Evolutionary conservation across 2,113 vertebrate genomes (phyloP).

Genomic region (Python bivittatus): DNA sequence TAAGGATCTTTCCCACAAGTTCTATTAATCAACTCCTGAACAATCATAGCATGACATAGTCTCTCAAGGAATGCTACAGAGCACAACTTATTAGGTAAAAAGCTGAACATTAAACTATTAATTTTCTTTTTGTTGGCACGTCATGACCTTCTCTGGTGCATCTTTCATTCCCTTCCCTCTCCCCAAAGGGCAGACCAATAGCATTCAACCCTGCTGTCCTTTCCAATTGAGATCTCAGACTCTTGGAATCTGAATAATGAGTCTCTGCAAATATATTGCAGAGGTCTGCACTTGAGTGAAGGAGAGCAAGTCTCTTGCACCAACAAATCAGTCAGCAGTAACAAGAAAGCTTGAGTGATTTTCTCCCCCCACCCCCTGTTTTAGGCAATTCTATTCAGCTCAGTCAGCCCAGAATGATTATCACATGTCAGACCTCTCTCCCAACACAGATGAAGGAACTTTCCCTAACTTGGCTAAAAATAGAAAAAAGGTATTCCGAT

Average conservation of each 20-base stretch:
- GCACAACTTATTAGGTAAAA: not conserved
- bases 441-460: not conserved
- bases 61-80: not conserved
- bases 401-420: not conserved
- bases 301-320: not conserved
- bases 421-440: not conserved
- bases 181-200: not conserved
- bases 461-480: not conserved
- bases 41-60: not conserved
- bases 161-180: not conserved
- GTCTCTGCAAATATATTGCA: conserved; percentile 9
- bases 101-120: conserved; percentile 5
- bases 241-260: conserved; percentile 31
- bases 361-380: not conserved
- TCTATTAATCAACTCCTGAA: conserved; percentile 5
- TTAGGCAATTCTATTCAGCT: not conserved
- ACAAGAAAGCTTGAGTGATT: accelerated
- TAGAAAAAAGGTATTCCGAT: conserved; percentile 7
- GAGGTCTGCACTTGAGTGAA: conserved; percentile 1
- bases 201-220: not conserved
- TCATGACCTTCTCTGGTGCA: not conserved
- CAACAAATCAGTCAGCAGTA: conserved; percentile 19
- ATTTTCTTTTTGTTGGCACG: not conserved
- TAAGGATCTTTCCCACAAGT: not conserved
- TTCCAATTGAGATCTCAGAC: conserved; percentile 37